Percentiles rank a stretch among this genome's conserved stretches.
These are phyloP conservation scores for Sciurus vulgaris DNA, from an alignment of 2,797 vertebrate genomes.

Conservation along the genomic window DNA sequence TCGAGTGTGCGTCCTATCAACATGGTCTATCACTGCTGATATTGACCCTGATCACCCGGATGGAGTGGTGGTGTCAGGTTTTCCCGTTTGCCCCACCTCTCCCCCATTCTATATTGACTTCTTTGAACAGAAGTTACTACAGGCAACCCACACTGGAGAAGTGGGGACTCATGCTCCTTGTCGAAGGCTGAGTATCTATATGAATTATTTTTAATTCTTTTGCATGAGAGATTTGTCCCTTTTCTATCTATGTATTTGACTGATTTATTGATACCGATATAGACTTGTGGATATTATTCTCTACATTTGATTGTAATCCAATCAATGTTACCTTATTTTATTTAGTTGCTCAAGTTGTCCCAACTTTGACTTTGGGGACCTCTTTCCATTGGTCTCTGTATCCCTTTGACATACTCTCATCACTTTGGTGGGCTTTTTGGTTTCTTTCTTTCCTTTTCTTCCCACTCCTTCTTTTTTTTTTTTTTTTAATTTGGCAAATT, in stretches of 20 bases:
- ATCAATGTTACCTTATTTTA: background rate
- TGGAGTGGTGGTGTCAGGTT: background rate
- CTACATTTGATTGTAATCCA: background rate
- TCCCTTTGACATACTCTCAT: background rate
- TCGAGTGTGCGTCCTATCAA: background rate
- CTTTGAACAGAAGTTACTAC: background rate
- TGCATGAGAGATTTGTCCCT: background rate
- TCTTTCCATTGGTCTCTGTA: background rate
- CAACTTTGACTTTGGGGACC: background rate
- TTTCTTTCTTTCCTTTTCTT: background rate
- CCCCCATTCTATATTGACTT: background rate
- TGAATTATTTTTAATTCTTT: constrained; percentile 17
- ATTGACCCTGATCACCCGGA: background rate
- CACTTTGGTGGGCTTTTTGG: background rate
- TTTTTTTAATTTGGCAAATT: background rate
- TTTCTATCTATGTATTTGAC: background rate
- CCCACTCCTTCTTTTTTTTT: background rate
- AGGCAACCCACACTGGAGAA: background rate
- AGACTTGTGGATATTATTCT: background rate
- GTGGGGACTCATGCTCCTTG: background rate
- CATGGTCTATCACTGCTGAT: background rate
- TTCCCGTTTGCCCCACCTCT: background rate
- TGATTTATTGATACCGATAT: background rate
- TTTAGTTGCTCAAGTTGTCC: background rate
- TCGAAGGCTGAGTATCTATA: background rate